Percentiles rank a stretch among this genome's conserved stretches.
Conservation (phyloP, 2,113 vertebrate species). For the Festucalex cinctus region DNA sequence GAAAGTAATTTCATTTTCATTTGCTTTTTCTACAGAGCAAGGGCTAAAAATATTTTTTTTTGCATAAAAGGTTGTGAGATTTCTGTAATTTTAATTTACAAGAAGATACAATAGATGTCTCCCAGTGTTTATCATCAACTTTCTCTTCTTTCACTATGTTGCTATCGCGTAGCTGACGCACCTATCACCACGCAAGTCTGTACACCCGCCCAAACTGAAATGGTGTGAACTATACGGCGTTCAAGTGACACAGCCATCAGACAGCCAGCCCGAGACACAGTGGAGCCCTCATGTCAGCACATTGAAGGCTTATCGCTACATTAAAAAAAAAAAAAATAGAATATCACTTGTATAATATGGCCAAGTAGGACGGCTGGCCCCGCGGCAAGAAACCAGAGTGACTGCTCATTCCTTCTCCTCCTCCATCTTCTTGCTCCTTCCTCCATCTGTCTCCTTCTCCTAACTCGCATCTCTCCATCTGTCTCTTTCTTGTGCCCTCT, state of each 20-base stretch:
- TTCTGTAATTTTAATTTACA: no score
- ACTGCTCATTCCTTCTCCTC: constrained; percentile 63
- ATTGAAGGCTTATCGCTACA: constrained; percentile 44
- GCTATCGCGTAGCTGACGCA: no score
- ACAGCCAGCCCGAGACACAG: constrained; percentile 20
- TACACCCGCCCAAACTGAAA: background rate
- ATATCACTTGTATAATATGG: constrained; percentile 65
- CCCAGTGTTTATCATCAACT: background rate
- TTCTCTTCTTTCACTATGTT: background rate
- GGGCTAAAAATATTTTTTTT: no score
- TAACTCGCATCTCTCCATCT: constrained; percentile 61
- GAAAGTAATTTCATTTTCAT: no score
- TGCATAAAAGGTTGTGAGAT: no score
- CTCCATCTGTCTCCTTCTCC: constrained; percentile 63
- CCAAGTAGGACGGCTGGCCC: constrained; percentile 64
- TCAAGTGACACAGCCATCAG: constrained; percentile 5
- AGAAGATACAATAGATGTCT: no score
- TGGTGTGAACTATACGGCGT: background rate
- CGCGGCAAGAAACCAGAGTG: constrained; percentile 62
- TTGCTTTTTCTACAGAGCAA: no score
- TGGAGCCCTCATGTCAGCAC: constrained; percentile 41
- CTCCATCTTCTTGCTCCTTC: constrained; percentile 51
- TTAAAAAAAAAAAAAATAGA: constrained; percentile 41
- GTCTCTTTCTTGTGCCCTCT: constrained; percentile 57
- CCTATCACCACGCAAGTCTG: background rate